phyloP scores from a whole-genome alignment of 2,888 invertebrate genomes.

The Thyatira batis region DNA sequence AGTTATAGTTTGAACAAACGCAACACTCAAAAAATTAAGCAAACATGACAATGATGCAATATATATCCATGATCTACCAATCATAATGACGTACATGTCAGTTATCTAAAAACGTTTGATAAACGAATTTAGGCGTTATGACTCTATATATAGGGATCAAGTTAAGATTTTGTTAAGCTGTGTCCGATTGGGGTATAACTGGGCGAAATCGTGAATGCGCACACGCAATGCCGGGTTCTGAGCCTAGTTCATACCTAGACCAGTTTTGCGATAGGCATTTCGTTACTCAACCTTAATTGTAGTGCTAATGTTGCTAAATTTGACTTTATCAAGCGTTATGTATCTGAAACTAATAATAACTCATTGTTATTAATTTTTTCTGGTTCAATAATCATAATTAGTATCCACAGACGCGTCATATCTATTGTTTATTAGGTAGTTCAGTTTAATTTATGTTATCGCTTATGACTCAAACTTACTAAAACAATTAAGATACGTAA shows the following conservation, averaged over 20 bases:
- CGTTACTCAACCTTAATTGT: slow-evolving; percentile 58
- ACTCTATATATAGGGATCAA: neutral
- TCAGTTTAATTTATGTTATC: neutral
- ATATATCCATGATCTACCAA: neutral
- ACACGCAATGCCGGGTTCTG: slow-evolving; percentile 46
- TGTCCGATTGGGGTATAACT: neutral
- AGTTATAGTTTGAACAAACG: neutral
- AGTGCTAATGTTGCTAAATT: slow-evolving; percentile 48
- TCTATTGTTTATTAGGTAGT: neutral
- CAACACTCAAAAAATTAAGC: slow-evolving; percentile 1
- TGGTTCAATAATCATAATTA: neutral
- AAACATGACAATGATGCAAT: neutral
- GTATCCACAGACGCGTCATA: too few species aligned
- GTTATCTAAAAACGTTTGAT: neutral
- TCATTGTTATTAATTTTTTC: neutral
- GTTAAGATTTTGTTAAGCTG: neutral
- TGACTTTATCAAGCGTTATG: slow-evolving; percentile 30
- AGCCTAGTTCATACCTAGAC: slow-evolving; percentile 46
- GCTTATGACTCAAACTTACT: too few species aligned
- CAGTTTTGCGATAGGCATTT: slow-evolving; percentile 54
- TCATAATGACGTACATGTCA: neutral
- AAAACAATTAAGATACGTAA: too few species aligned
- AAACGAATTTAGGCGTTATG: neutral
- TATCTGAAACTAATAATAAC: slow-evolving; percentile 1
- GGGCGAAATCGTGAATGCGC: slow-evolving; percentile 12